Evolutionary conservation across 2,113 vertebrate genomes (phyloP), one percentile per base, ranked within the genome.

Genomic region (Damaliscus lunatus): DNA sequence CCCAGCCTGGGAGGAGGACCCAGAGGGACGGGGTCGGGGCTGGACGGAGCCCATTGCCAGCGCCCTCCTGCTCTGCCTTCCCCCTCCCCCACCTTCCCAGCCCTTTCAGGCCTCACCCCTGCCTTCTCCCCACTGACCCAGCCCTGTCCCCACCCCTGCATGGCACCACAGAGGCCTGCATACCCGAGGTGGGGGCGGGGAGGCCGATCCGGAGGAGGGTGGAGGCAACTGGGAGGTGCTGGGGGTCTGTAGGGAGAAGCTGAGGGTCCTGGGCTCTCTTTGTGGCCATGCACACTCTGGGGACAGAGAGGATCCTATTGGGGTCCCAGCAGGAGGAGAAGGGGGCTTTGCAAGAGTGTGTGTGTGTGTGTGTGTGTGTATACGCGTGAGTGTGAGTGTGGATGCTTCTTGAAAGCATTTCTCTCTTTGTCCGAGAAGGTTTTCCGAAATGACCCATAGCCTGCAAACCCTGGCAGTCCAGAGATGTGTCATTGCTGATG

Each of bases 101-200:
- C 31, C 2, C 50, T 82, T 33, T 21, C 80, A 11, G 16, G 53
- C 10, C 4, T 78, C 29, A 17, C 50, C 12, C 53, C 0, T n/a
- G 59, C 40, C 17, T 11, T 6, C 81, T 89, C 36, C 40, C 59
- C 12, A n/a, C 59, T 3, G 6, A 0, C 16, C 6, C 52, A 13
- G 27, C n/a, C 36, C 25, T 21, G 1, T 14, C 7, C 40, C 3
- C 43, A 14, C 9, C 29, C 19, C 2, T n/a, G 88, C 33, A 3
- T 0, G 2, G 17, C 71, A 25, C 21, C 53, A 23, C 48, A 7
- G 0, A 2, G 62, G 15, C 19, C 40, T 50, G 3, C 6, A 1
- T 19, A 10, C 0, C 23, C 0, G 27, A 17, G 25, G 16, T 6
- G 2, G 11, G 77, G 33, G 12, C 0, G 3, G 46, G 57, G 23